Base-by-base conservation (phyloP, 2,797 vertebrate genomes). In the Crotalus adamanteus region DNA sequence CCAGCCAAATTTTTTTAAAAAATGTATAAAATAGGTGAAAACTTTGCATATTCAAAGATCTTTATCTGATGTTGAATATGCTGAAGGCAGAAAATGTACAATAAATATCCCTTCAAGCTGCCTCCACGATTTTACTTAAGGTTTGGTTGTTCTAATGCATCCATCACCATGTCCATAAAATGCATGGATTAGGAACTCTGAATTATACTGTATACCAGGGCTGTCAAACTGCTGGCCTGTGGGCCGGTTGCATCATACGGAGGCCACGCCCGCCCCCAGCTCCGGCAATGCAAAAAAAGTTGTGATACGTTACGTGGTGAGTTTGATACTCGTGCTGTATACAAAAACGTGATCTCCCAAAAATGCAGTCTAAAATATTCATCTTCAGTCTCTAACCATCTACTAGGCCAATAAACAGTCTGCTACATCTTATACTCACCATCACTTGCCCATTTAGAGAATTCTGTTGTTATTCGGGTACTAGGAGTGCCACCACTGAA, bases 371-470 rank as follows among this genome's bases (percentile, higher is more conserved):
- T 87, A 55, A 90, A 91, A 78, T 78, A 61, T 3, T 13, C 3
- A 87, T 25, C 53, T 31, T 51, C 22, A 65, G 13, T 20, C 18
- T 91, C 20, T 86, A 60, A n/a, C 3, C 7, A 26, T 55, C 55
- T 31, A 4, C 22, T 20, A 57, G 53, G 28, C 37, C 37, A 87
- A 87, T 20, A 26, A 11, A 16, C 16, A 88, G 31, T 18, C 25
- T 86, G 26, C 69, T 53, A n/a, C 47, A 78, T 56, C 85, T 92
- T 87, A 63, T 87, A 98, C 99, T 98, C 95, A 99, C 99, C 99
- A 0, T 99, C 99, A 6, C 97, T 99, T 95, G 98, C 98, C 99
- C 99, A 99, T 96, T 99, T 99, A 94, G 99, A 99, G 97, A 99
- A 99, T 95, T 99, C 99, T 0, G 99, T 98, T 1, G 99, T 99